These are phyloP conservation scores for Drosophila subsilvestris DNA, from an alignment of 2,888 invertebrate genomes.

Conservation along the genomic window DNA sequence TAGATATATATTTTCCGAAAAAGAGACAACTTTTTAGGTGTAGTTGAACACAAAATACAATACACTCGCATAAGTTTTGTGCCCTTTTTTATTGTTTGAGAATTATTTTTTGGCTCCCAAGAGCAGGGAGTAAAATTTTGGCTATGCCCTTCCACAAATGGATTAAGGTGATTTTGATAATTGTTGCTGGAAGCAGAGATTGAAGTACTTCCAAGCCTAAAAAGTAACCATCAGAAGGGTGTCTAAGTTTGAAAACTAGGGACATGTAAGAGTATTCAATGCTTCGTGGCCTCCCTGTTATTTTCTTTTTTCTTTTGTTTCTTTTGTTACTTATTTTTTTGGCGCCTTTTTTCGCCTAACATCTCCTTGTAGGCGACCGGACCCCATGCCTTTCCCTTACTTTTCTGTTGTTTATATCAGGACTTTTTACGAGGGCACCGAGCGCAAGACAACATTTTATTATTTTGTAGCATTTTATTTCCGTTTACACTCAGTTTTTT, in stretches of 20 bases:
- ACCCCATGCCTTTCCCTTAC: slow-evolving; percentile 6
- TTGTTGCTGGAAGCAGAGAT: background rate
- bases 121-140: slow-evolving; percentile 30
- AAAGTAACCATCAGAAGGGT: too few relatives aligned
- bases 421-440: slow-evolving; percentile 52
- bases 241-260: background rate
- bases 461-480: slow-evolving; percentile 76
- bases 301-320: background rate
- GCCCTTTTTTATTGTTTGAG: slow-evolving; percentile 17
- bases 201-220: too few relatives aligned
- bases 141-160: background rate
- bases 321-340: slow-evolving; percentile 15
- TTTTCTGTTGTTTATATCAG: slow-evolving; percentile 47
- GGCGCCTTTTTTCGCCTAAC: slow-evolving; percentile 16
- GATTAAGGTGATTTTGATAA: background rate
- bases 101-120: slow-evolving; percentile 56
- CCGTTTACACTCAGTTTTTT: slow-evolving; percentile 60
- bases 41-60: slow-evolving; percentile 45
- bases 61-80: slow-evolving; percentile 41
- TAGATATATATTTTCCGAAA: slow-evolving; percentile 29
- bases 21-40: slow-evolving; percentile 55
- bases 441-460: slow-evolving; percentile 62
- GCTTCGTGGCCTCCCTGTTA: background rate
- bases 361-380: background rate
- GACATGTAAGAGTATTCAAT: background rate